Percentiles rank a stretch among this genome's conserved stretches.
These are phyloP conservation scores for Agrotis ipsilon DNA, from an alignment of 2,888 invertebrate genomes.

Conservation along the genomic window DNA sequence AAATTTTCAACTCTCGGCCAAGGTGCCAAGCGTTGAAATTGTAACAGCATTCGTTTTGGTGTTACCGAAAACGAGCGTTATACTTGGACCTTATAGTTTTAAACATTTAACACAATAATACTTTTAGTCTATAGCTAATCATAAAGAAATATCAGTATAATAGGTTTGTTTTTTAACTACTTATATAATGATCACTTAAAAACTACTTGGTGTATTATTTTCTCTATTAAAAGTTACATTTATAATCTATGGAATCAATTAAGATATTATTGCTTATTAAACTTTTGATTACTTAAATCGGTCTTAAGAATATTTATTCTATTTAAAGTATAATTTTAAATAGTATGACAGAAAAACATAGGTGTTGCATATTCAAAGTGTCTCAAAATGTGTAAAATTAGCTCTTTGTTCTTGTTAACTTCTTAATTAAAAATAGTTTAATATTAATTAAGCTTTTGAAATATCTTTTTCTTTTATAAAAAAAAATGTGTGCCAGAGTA, in stretches of 20 bases:
- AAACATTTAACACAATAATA: constrained; percentile 31
- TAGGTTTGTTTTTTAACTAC: constrained; percentile 41
- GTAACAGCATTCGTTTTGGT: background rate
- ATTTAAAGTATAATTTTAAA: constrained; percentile 35
- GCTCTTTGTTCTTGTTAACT: constrained; percentile 37
- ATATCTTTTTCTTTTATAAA: constrained; percentile 15
- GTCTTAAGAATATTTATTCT: constrained; percentile 34
- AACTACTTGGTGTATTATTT: constrained; percentile 15
- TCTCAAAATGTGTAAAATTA: constrained; percentile 44
- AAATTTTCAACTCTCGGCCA: background rate
- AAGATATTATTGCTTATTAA: constrained; percentile 23
- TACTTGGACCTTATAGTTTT: constrained; percentile 30
- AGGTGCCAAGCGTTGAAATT: background rate
- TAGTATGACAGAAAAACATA: constrained; percentile 4
- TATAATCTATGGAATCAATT: constrained; percentile 23
- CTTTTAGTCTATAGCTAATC: constrained; percentile 29
- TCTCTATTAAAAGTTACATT: constrained; percentile 20
- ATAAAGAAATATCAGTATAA: constrained; percentile 32
- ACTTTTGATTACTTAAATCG: constrained; percentile 39
- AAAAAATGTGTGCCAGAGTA: constrained; percentile 53
- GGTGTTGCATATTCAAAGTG: constrained; percentile 48
- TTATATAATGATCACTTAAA: constrained; percentile 36
- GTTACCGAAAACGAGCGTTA: background rate
- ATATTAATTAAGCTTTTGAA: constrained; percentile 22
- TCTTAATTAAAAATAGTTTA: constrained; percentile 27